A percentile compares a stretch with the other conserved stretches of the same genome.
Conservation (phyloP, 2,888 invertebrate species). For the Clitarchus hookeri region DNA sequence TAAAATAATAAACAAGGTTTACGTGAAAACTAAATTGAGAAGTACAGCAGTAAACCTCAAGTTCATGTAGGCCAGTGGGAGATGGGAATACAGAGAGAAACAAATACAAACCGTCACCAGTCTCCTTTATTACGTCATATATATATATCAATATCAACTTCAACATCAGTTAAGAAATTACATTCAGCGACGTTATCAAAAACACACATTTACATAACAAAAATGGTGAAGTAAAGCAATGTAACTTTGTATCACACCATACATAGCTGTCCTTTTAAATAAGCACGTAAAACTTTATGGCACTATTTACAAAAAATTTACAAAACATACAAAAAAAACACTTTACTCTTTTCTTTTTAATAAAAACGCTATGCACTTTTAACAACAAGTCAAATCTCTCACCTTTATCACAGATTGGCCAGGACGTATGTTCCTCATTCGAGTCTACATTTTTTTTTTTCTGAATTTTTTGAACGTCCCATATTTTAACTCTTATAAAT, state of each 20-base stretch:
- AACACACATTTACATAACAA: neutral
- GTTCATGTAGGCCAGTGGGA: too few species aligned
- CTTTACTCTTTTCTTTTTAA: neutral
- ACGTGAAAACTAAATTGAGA: too few species aligned
- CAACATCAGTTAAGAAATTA: neutral
- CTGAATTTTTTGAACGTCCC: slow-evolving; percentile 8
- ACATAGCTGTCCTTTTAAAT: slow-evolving; percentile 1
- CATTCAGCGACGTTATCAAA: neutral
- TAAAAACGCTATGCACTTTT: slow-evolving; percentile 8
- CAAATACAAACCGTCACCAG: slow-evolving; percentile 10
- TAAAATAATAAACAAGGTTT: too few species aligned
- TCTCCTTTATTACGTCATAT: neutral
- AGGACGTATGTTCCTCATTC: slow-evolving; percentile 1
- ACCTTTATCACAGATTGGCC: slow-evolving; percentile 10
- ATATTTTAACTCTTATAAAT: neutral
- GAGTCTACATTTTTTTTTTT: neutral
- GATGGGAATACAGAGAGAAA: neutral
- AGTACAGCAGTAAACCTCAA: too few species aligned
- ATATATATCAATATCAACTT: neutral
- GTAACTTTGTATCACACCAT: neutral
- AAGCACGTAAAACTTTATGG: neutral
- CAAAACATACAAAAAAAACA: neutral
- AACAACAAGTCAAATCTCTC: slow-evolving; percentile 14
- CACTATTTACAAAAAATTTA: slow-evolving; percentile 5
- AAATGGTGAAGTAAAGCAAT: neutral